Base-by-base conservation (phyloP, 2,888 invertebrate species). In the Aphidius colemani region DNA sequence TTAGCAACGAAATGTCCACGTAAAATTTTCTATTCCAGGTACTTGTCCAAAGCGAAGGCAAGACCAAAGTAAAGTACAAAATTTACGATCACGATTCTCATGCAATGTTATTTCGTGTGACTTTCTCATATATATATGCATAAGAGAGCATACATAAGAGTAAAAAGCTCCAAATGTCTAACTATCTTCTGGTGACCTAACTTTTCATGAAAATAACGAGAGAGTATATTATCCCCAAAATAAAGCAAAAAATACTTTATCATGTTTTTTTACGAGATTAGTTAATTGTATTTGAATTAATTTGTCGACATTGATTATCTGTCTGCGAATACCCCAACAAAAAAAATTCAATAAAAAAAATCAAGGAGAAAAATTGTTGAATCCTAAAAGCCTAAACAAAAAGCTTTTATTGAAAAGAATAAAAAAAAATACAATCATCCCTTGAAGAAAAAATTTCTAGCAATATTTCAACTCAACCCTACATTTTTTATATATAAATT, bases 21-120 rank as follows among this genome's bases (percentile, higher is more conserved):
- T 30, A 30, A 11, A 57, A 57, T 57, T 57, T 57, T 45, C 57
- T 18, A 57, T 57, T 57, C 30, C 57, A 57, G 57, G 39, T 57
- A 3, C 46, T 57, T 46, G 10, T 46, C 39, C 48, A 48, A 13
- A 48, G 13, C 8, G 30, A 39, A 39, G 30, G 9, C 39, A n/a
- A 30, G 11, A 46, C 57, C 30, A n/a, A 44, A 39, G 30, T 57
- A 57, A 57, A 57, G 57, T 57, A 39, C 39, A 46, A 53, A 61
- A 53, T 61, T 61, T 61, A 53, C 61, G 53, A 61, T 3, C 18
- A 46, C 53, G 39, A 61, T 48, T 53, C 61, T 9, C 61, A 51
- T 30, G 40, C 60, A 53, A 60, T 53, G 46, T 60, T 60, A 60
- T 46, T 53, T 53, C 51, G 30, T 46, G 51, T 30, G 60, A 57